These are phyloP conservation scores for Epizoanthus stellaris DNA, from an alignment of 92 coral and sea anemone genomes.

Conservation along the genomic window DNA sequence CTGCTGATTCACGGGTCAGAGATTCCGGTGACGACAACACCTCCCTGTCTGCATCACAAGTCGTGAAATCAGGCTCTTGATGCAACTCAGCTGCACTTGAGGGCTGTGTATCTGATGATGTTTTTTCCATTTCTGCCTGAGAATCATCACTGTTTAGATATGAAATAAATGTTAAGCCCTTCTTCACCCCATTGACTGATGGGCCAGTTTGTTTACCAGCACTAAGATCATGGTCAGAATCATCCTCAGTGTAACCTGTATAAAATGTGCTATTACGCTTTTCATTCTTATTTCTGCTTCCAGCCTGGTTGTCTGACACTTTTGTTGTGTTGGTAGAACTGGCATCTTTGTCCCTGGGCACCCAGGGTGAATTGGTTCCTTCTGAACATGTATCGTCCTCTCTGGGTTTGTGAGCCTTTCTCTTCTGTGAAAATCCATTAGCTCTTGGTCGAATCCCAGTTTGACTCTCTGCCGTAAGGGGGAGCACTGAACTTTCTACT, in stretches of 20 bases:
- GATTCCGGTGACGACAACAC: not conserved
- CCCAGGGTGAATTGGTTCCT: not conserved
- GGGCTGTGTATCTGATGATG: not conserved
- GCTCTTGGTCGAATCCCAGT: constrained; percentile 3
- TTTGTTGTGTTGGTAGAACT: not conserved
- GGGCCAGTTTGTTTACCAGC: not conserved
- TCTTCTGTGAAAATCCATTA: constrained; percentile 27
- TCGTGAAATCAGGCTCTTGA: not conserved
- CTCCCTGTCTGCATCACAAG: not conserved
- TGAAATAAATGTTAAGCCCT: not conserved
- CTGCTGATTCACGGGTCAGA: not conserved
- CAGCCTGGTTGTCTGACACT: not conserved
- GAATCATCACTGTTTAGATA: not conserved
- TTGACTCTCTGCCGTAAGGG: not conserved
- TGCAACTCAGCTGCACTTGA: not conserved
- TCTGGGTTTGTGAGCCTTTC: not conserved
- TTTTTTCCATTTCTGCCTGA: not conserved
- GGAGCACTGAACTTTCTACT: constrained; percentile 18
- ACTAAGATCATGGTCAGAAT: not conserved
- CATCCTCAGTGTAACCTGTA: not conserved
- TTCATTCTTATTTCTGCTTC: not conserved
- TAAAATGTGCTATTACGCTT: constrained; percentile 22
- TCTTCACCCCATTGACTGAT: not conserved
- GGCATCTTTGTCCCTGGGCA: not conserved
- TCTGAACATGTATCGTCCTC: not conserved